A percentile compares a stretch with the other conserved stretches of the same genome.
Conservation (phyloP, 2,888 invertebrate species). For the Hyppa rectilinea region DNA sequence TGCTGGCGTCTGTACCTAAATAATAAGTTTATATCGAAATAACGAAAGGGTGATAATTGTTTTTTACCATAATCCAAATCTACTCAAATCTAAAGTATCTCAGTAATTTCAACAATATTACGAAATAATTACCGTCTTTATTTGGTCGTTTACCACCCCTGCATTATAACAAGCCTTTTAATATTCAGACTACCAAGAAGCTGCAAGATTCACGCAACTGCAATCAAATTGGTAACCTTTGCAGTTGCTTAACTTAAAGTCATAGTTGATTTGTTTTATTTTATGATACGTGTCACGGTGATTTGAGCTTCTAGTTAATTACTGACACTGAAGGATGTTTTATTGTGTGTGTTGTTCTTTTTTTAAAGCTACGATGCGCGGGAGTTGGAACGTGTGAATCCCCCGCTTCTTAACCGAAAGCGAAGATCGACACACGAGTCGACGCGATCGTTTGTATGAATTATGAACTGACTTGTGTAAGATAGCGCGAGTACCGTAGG, state of each 20-base stretch:
- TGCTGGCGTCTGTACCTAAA: no score
- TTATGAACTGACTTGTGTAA: no score
- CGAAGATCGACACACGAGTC: background rate
- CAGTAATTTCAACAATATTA: no score
- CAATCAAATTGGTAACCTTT: conserved; percentile 51
- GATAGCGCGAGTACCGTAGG: no score
- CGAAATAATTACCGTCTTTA: no score
- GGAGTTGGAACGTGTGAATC: background rate
- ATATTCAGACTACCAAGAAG: conserved; percentile 59
- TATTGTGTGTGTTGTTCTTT: conserved; percentile 12
- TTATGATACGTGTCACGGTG: conserved; percentile 2
- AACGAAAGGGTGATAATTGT: no score
- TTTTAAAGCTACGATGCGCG: background rate
- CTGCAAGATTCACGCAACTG: conserved; percentile 49
- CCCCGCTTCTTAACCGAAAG: background rate
- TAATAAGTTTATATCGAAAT: no score
- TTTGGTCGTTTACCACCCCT: background rate
- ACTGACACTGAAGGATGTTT: background rate
- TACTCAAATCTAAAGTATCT: no score
- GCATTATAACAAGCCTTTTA: conserved; percentile 55
- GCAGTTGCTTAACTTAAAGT: conserved; percentile 13
- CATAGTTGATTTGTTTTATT: conserved; percentile 40
- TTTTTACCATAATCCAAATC: no score
- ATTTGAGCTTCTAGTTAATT: conserved; percentile 28
- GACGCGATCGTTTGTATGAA: background rate